Base-by-base conservation (phyloP, 1,140 invertebrate species). In the Pentalonia nigronervosa region DNA sequence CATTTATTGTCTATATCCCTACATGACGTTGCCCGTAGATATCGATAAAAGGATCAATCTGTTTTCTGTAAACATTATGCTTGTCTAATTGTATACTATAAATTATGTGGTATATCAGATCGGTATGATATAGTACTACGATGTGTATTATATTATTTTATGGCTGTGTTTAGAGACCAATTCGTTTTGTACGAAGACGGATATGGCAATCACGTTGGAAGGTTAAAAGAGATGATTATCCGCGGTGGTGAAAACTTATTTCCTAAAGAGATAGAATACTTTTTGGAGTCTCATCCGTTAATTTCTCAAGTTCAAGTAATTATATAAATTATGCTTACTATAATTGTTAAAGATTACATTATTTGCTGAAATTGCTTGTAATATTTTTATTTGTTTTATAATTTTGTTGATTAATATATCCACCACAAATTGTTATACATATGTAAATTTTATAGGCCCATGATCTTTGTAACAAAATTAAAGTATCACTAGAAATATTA, bases 211-310 rank as follows among this genome's bases (percentile, higher is more conserved):
- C 96, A 99, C 93, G 97, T 98, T 84, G 98, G 98, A 6, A 96
- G 98, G 91, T 95, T 97, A 7, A 99, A 99, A 95, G 98, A 99
- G 94, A 96, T 99, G 96, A 97, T 99, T 83, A 99, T 99, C 83
- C 96, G 98, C 93, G 98, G 98, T 86, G 98, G 98, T 56, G 98
- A 99, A 95, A 99, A 99, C 95, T 97, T 99, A 87, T 98, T 97
- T 95, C 98, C 98, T 1, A 97, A 96, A 88, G 98, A 99, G 96
- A 96, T 99, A 93, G 98, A 99, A 96, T 96, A 98, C 94, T 97
- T 98, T 94, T 94, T 98, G 0, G 96, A 97, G 94, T 96, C 96
- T 14, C 98, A 99, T 96, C 97, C 97, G 0, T 95, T 96, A 60
- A 95, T 99, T 50, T 94, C 96, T 21, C 98, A 99, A 95, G 97